phyloP scores from a whole-genome alignment of 2,888 invertebrate genomes.

The Apodemia mormo region DNA sequence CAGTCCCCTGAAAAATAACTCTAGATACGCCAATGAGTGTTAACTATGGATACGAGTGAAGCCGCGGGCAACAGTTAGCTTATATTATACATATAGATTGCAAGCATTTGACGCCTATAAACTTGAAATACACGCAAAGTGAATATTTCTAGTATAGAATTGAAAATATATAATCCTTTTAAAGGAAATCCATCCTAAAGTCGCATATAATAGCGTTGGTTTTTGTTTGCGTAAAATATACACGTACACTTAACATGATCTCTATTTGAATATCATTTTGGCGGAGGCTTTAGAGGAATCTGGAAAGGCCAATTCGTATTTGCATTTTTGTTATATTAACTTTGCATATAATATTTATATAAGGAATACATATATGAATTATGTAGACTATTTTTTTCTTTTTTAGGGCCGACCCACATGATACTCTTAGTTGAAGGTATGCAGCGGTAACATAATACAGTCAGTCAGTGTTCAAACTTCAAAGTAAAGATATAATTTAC shows the following conservation, averaged over 20 bases:
- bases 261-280: conserved; percentile 16
- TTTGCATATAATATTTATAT: conserved; percentile 7
- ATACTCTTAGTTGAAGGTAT: too few relatives aligned
- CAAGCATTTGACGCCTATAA: conserved; percentile 7
- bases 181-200: neutral
- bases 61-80: neutral
- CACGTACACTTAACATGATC: conserved; percentile 13
- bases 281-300: neutral
- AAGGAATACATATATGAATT: neutral
- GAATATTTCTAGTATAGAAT: conserved; percentile 9
- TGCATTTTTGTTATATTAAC: conserved; percentile 9
- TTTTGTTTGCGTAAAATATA: neutral
- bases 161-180: neutral
- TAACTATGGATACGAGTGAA: neutral
- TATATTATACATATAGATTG: neutral
- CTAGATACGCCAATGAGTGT: too few relatives aligned
- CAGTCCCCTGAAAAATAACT: too few relatives aligned
- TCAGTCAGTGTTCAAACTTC: too few relatives aligned
- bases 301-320: conserved; percentile 18
- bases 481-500: too few relatives aligned
- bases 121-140: conserved; percentile 12
- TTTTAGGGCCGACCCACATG: too few relatives aligned
- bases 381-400: neutral
- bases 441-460: too few relatives aligned
- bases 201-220: neutral